Conservation (phyloP, 2,888 invertebrate genomes). For the Lottia gigantea region DNA sequence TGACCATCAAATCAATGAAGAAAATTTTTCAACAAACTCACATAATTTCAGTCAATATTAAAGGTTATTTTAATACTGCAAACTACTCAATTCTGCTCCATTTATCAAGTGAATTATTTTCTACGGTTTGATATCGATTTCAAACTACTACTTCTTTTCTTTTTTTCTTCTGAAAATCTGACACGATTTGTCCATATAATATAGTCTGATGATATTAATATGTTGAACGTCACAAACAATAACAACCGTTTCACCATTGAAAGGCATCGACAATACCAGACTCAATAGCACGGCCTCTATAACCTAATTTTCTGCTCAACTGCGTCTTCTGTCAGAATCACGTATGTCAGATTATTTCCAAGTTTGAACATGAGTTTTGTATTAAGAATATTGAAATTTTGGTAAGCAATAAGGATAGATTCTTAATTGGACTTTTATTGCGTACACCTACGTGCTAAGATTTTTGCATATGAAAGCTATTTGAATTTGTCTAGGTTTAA, state of each 20-base stretch:
- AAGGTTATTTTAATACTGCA: too few species aligned
- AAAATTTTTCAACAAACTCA: too few species aligned
- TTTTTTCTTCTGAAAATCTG: background rate
- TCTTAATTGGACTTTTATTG: too few species aligned
- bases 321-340: slow-evolving; percentile 7
- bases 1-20: too few species aligned
- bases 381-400: too few species aligned
- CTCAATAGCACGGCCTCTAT: background rate
- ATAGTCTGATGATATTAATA: slow-evolving; percentile 1
- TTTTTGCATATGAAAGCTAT: too few species aligned
- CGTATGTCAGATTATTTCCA: slow-evolving; percentile 1
- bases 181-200: slow-evolving; percentile 8
- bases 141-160: background rate
- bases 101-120: background rate
- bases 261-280: too few species aligned
- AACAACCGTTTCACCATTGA: background rate
- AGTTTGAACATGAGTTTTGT: background rate
- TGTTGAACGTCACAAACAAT: slow-evolving; percentile 1
- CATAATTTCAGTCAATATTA: too few species aligned
- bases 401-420: too few species aligned
- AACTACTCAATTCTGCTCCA: too few species aligned
- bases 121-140: slow-evolving; percentile 1
- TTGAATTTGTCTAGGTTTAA: too few species aligned
- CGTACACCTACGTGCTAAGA: too few species aligned
- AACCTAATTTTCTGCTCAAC: slow-evolving; percentile 1